Conservation (phyloP, 2,797 vertebrate species). For the Typhlichthys subterraneus region DNA sequence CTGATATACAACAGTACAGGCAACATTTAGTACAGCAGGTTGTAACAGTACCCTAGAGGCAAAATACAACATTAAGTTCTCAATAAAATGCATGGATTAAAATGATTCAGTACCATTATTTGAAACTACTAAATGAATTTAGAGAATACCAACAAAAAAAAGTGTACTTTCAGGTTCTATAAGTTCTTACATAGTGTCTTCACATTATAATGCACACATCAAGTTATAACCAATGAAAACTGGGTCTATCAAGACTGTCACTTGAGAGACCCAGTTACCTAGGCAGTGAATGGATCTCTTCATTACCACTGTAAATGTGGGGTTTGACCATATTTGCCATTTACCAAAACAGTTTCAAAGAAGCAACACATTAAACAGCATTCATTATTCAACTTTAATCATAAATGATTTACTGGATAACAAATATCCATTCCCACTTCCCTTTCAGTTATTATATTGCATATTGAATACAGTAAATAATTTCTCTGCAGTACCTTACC, state of each 20-base stretch:
- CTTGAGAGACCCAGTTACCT: slow-evolving; percentile 26
- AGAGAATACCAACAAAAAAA: slow-evolving; percentile 24
- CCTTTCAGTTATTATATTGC: slow-evolving; percentile 26
- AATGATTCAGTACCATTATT: slow-evolving; percentile 69
- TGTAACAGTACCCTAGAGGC: slow-evolving; percentile 62
- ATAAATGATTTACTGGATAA: slow-evolving; percentile 10
- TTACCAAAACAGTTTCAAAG: slow-evolving; percentile 19
- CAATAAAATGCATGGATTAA: slow-evolving; percentile 49
- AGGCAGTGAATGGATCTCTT: slow-evolving; percentile 43
- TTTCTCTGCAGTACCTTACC: slow-evolving; percentile 64
- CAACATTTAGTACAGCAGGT: slow-evolving; percentile 71
- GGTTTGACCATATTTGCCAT: slow-evolving; percentile 21
- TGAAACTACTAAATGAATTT: slow-evolving; percentile 52
- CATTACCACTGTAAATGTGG: slow-evolving; percentile 15
- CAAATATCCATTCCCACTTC: slow-evolving; percentile 30
- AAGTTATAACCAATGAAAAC: slow-evolving; percentile 6
- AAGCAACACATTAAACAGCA: slow-evolving; percentile 27
- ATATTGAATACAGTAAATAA: slow-evolving; percentile 34
- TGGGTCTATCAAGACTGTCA: slow-evolving; percentile 6
- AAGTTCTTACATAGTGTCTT: slow-evolving; percentile 8
- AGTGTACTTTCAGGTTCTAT: neutral
- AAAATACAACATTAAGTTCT: slow-evolving; percentile 60
- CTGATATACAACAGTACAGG: neutral
- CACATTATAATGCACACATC: slow-evolving; percentile 36
- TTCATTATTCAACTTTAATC: slow-evolving; percentile 31